Evolutionary conservation across 1,140 invertebrate genomes (phyloP).

Genomic region (Drosophila sturtevanti): DNA sequence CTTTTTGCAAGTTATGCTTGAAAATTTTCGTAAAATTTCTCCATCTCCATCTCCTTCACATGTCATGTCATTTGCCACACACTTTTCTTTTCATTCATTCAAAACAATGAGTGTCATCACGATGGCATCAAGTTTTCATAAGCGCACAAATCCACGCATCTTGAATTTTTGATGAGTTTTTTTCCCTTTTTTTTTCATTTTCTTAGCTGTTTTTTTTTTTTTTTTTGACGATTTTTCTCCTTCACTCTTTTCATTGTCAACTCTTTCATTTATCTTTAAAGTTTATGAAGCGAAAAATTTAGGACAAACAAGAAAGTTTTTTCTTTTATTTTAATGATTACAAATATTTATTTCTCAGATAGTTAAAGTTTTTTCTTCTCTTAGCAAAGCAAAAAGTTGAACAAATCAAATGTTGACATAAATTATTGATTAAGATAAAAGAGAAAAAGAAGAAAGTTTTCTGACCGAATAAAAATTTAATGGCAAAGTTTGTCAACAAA

Average conservation of each 20-base stretch:
- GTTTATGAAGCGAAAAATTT: slow-evolving; percentile 73
- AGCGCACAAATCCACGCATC: slow-evolving; percentile 59
- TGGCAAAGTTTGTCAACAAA: slow-evolving; percentile 27
- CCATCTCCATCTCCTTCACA: not conserved
- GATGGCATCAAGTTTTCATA: slow-evolving; percentile 74
- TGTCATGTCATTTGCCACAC: slow-evolving; percentile 55
- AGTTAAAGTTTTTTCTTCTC: slow-evolving; percentile 37
- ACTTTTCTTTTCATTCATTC: slow-evolving; percentile 44
- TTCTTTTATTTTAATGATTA: slow-evolving; percentile 24
- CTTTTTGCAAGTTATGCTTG: slow-evolving; percentile 40
- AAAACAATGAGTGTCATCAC: slow-evolving; percentile 80
- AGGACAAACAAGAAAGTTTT: slow-evolving; percentile 34
- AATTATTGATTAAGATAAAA: slow-evolving; percentile 35
- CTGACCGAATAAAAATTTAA: not conserved
- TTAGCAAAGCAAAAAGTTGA: slow-evolving; percentile 5
- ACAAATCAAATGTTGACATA: slow-evolving; percentile 21
- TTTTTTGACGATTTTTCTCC: not conserved
- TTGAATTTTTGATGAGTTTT: slow-evolving; percentile 73
- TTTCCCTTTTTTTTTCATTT: slow-evolving; percentile 12
- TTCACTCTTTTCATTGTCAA: slow-evolving; percentile 8
- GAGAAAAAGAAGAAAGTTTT: slow-evolving; percentile 2
- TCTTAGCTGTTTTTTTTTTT: not conserved
- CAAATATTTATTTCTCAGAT: slow-evolving; percentile 18
- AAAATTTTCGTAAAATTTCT: slow-evolving; percentile 39
- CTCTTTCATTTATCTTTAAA: slow-evolving; percentile 31